Evolutionary conservation across 2,113 vertebrate species (phyloP).

Genomic region (Tetraodon nigroviridis): DNA sequence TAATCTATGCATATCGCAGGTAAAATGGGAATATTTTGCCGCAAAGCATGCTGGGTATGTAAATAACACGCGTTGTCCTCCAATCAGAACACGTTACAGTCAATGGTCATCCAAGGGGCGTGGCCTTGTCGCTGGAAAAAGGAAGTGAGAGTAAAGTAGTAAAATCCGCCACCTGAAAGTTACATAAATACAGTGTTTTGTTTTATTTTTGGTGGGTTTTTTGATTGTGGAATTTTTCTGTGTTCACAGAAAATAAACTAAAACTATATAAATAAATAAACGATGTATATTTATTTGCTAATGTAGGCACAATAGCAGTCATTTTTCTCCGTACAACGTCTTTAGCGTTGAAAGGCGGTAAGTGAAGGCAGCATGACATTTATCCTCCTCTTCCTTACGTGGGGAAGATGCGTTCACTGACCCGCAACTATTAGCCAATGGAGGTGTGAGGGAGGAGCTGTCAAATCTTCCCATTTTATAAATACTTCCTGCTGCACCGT

Average conservation of each 20-base stretch:
- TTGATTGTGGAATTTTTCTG: too few relatives aligned
- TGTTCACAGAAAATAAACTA: too few relatives aligned
- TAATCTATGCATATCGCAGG: neutral
- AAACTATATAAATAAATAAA: too few relatives aligned
- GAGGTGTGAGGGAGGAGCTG: slow-evolving; percentile 48
- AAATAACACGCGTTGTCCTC: neutral
- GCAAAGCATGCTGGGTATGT: slow-evolving; percentile 30
- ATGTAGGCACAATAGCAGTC: too few relatives aligned
- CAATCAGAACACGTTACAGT: slow-evolving; percentile 21
- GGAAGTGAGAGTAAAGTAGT: neutral
- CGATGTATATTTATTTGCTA: too few relatives aligned
- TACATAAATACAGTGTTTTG: too few relatives aligned
- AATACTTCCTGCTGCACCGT: slow-evolving; percentile 27
- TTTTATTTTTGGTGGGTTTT: too few relatives aligned
- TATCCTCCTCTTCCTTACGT: slow-evolving; percentile 39
- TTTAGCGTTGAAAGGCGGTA: neutral
- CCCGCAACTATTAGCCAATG: slow-evolving; percentile 60
- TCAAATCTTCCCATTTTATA: slow-evolving; percentile 38
- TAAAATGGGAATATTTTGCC: neutral
- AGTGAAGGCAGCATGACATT: slow-evolving; percentile 56
- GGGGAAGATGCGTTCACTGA: slow-evolving; percentile 40
- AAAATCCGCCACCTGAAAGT: neutral
- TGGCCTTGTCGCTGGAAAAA: neutral
- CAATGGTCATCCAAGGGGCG: neutral
- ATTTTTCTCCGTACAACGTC: too few relatives aligned